These are phyloP conservation scores for Alsophila aescularia DNA, from an alignment of 2,888 invertebrate species.

Conservation along the genomic window DNA sequence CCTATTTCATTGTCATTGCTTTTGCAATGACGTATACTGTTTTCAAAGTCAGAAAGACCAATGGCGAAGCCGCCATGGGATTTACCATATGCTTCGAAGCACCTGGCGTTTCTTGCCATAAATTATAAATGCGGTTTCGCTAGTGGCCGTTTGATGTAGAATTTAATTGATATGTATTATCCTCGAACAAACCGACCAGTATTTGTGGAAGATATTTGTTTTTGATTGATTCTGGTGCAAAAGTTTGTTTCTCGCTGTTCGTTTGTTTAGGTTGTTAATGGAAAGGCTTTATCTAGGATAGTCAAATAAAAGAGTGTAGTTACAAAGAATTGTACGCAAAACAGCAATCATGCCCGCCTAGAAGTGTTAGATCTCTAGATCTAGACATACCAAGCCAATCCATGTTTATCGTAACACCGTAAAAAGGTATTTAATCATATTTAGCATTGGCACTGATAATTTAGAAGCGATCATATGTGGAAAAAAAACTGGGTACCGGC, in stretches of 20 bases:
- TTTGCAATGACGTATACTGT: slow-evolving; percentile 68
- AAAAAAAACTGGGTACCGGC: no score
- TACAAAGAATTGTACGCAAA: neutral
- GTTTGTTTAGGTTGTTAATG: slow-evolving; percentile 11
- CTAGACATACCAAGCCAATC: no score
- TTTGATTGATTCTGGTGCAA: slow-evolving; percentile 19
- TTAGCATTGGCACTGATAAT: no score
- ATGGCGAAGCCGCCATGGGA: slow-evolving; percentile 57
- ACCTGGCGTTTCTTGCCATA: slow-evolving; percentile 61
- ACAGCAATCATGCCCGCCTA: neutral
- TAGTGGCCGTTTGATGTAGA: slow-evolving; percentile 45
- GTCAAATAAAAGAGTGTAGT: slow-evolving; percentile 9
- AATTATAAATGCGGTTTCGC: slow-evolving; percentile 62
- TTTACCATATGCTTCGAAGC: slow-evolving; percentile 54
- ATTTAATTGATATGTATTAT: slow-evolving; percentile 19
- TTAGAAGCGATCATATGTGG: no score
- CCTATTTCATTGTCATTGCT: slow-evolving; percentile 58
- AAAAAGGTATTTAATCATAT: no score
- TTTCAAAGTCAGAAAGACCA: slow-evolving; percentile 60
- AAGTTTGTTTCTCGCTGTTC: slow-evolving; percentile 18
- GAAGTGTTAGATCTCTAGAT: no score
- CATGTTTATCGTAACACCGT: no score
- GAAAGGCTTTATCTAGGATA: neutral
- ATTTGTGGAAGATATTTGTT: slow-evolving; percentile 7
- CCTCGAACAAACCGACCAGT: slow-evolving; percentile 11